These are phyloP conservation scores for Thera obeliscata DNA, from an alignment of 2,888 invertebrate species.

Conservation along the genomic window DNA sequence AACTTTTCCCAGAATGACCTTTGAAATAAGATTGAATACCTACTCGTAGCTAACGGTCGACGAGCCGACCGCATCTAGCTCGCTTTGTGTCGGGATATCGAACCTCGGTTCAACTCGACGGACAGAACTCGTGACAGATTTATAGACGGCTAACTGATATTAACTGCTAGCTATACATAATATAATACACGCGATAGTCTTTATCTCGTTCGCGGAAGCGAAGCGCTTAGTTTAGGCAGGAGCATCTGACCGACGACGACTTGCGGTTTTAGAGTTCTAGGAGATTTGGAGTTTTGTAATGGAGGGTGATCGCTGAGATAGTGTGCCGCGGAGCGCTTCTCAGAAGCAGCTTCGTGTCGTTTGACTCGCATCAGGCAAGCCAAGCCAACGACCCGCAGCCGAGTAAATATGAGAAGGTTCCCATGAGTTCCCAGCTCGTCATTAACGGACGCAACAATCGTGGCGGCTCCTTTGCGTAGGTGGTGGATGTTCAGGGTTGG, in stretches of 20 bases:
- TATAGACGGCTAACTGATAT: slow-evolving; percentile 58
- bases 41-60: slow-evolving; percentile 30
- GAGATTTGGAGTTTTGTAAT: slow-evolving; percentile 15
- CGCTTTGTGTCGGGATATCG: slow-evolving; percentile 49
- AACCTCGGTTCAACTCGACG: slow-evolving; percentile 50
- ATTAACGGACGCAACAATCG: slow-evolving; percentile 19
- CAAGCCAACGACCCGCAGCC: background rate
- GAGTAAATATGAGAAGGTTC: slow-evolving; percentile 8
- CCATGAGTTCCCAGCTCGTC: slow-evolving; percentile 9
- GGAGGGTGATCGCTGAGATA: slow-evolving; percentile 20
- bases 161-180: slow-evolving; percentile 41
- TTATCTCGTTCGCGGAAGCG: slow-evolving; percentile 57
- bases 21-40: slow-evolving; percentile 46
- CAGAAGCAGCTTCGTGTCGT: slow-evolving; percentile 14
- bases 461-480: slow-evolving; percentile 40
- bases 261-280: slow-evolving; percentile 19
- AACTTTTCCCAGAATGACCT: slow-evolving; percentile 45
- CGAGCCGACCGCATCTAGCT: slow-evolving; percentile 32
- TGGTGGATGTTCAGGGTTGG: slow-evolving; percentile 43
- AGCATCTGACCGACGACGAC: slow-evolving; percentile 3
- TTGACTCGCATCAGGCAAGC: background rate
- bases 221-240: slow-evolving; percentile 20
- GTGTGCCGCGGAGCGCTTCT: slow-evolving; percentile 13
- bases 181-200: slow-evolving; percentile 40
- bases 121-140: slow-evolving; percentile 59